These are phyloP conservation scores for Drosophila obscura DNA, from an alignment of 1,140 invertebrate species.

Conservation along the genomic window DNA sequence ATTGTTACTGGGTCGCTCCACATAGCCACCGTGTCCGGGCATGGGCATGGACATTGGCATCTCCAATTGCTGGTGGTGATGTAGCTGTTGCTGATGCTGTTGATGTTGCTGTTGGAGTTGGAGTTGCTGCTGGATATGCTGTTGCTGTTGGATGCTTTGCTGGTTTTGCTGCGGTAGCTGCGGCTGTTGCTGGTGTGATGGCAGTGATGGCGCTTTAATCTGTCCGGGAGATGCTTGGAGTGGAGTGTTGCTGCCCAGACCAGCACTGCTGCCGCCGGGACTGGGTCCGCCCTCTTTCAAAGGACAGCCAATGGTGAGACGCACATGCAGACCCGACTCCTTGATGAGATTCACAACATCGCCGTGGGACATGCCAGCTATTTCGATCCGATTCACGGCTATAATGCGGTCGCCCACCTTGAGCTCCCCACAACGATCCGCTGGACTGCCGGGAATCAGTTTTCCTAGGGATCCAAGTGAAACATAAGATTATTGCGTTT, in stretches of 20 bases:
- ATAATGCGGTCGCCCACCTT: slow-evolving; percentile 98
- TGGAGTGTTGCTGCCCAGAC: slow-evolving; percentile 59
- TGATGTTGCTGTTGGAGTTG: neutral
- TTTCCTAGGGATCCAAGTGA: slow-evolving; percentile 86
- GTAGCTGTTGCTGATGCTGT: slow-evolving; percentile 41
- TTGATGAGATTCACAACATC: slow-evolving; percentile 98
- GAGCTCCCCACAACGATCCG: slow-evolving; percentile 94
- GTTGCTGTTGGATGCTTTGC: slow-evolving; percentile 27
- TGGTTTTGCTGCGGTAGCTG: slow-evolving; percentile 37
- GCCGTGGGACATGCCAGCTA: slow-evolving; percentile 96
- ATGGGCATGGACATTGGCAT: slow-evolving; percentile 65
- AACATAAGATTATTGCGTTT: neutral
- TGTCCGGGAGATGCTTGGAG: slow-evolving; percentile 62
- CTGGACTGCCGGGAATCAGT: slow-evolving; percentile 97
- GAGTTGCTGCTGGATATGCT: slow-evolving; percentile 18
- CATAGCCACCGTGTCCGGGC: slow-evolving; percentile 37
- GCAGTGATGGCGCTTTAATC: slow-evolving; percentile 45
- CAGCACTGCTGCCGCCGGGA: slow-evolving; percentile 58
- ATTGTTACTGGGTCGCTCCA: slow-evolving; percentile 66
- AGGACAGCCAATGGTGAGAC: slow-evolving; percentile 92
- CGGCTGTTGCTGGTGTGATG: slow-evolving; percentile 45
- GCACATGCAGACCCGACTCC: slow-evolving; percentile 95
- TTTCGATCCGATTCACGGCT: slow-evolving; percentile 97
- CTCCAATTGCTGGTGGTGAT: slow-evolving; percentile 52
- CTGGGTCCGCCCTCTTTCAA: slow-evolving; percentile 85